A percentile compares a stretch with the other conserved stretches of the same genome.
Conservation (phyloP, 92 coral and sea anemone genomes). For the Meandrina meandrites region DNA sequence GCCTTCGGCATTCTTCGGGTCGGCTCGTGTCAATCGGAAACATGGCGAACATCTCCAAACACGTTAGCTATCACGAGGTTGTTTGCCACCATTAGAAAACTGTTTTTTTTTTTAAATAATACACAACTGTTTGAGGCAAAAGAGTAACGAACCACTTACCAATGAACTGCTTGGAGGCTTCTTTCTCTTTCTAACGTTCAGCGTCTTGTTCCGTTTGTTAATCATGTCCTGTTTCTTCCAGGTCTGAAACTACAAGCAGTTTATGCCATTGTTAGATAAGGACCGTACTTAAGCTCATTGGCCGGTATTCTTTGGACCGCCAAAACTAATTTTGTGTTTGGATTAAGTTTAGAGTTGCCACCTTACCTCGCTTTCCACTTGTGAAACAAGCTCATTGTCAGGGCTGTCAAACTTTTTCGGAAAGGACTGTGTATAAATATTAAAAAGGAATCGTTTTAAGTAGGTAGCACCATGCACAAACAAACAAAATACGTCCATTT, state of each 20-base stretch:
- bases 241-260: slow-evolving; percentile 63
- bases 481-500: no score
- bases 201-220: slow-evolving; percentile 85
- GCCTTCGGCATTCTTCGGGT: not conserved
- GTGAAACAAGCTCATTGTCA: slow-evolving; percentile 61
- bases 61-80: not conserved
- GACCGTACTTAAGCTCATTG: not conserved
- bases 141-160: slow-evolving; percentile 50
- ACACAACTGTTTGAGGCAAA: not conserved
- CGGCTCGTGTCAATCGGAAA: not conserved
- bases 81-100: not conserved
- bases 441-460: not conserved
- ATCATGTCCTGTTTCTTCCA: slow-evolving; percentile 91
- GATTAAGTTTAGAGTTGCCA: not conserved
- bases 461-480: no score
- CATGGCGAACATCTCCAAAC: not conserved
- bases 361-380: slow-evolving; percentile 66
- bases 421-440: slow-evolving; percentile 49
- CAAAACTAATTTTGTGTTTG: not conserved
- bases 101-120: not conserved
- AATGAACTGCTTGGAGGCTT: slow-evolving; percentile 60
- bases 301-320: not conserved
- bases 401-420: slow-evolving; percentile 68
- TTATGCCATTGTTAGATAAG: not conserved
- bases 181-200: slow-evolving; percentile 61